Base-by-base conservation (phyloP, 2,113 vertebrate genomes). In the western clawed frog (Xenopus tropicalis) region DNA sequence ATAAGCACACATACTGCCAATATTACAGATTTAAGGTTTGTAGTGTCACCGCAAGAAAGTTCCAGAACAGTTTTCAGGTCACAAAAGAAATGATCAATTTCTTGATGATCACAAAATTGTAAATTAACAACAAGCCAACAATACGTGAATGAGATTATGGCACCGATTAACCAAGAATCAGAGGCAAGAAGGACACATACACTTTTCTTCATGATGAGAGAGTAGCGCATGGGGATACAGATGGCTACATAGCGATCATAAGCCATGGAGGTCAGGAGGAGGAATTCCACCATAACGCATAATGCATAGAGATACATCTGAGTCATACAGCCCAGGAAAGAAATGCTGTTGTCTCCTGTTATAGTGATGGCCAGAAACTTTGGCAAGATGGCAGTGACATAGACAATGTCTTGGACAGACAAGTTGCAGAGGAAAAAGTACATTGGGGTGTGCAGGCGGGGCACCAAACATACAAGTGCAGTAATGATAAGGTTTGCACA, bases 241-340 rank as follows among this genome's bases (percentile, higher is more conserved):
- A 84, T 72, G 7, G 84, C 84, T 52, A 81, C 74, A 25, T 81
- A 80, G 6, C 74, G 72, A 21, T 80, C 80, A 4, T 77, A 84
- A 44, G 84, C 79, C 82, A 80, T 82, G 23, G 77, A 56, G 0
- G 81, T 79, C 42, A 83, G 37, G 37, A 81, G 79, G 69, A 84
- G 78, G 56, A 74, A 78, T 62, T 79, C 80, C 23, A 10, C 54
- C 43, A 71, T 46, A 0, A 76, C 74, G 46, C 77, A 81, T 9
- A 80, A 58, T 0, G 75, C 77, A 5, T 65, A 77, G 61, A 84
- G 81, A n/a, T 71, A 77, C 79, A 81, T 74, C 62, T 82, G 84
- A 16, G 79, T 25, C 25, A 82, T 21, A 22, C 82, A 78, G 9
- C 29, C 62, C 0, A 22, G 23, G 8, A 73, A 80, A 12, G 82